These are phyloP conservation scores for Macroglossus sobrinus DNA, from an alignment of 2,113 vertebrate species.

Conservation along the genomic window DNA sequence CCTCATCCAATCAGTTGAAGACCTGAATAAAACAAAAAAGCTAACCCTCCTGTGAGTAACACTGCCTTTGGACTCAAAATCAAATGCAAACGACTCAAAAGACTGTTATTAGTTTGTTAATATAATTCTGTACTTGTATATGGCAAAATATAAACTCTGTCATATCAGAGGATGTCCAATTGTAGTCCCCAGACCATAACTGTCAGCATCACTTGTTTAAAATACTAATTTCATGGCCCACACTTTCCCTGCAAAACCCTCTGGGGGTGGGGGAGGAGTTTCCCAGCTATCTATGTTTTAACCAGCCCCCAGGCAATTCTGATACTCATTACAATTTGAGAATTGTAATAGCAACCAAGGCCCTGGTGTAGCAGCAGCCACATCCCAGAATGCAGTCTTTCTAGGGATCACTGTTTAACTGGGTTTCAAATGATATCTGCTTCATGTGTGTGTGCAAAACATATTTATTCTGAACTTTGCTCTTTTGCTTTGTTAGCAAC, in stretches of 20 bases:
- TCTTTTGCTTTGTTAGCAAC: neutral
- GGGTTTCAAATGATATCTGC: neutral
- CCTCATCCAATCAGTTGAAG: neutral
- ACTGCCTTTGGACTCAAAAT: neutral
- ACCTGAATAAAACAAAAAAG: neutral
- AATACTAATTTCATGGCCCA: neutral
- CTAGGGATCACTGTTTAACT: neutral
- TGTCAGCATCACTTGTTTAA: neutral
- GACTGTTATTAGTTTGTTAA: neutral
- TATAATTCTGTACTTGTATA: neutral
- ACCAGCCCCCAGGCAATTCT: neutral
- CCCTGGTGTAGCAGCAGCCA: neutral
- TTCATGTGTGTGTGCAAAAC: neutral
- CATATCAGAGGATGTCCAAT: neutral
- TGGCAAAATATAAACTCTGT: neutral
- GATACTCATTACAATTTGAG: neutral
- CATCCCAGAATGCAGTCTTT: neutral
- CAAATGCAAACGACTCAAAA: neutral
- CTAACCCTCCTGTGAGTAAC: neutral
- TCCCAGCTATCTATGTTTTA: neutral
- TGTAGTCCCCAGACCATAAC: neutral
- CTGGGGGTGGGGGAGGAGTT: no score
- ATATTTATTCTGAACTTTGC: neutral
- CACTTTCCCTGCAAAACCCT: neutral
- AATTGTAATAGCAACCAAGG: neutral